Percentiles rank a stretch among this genome's conserved stretches.
These are phyloP conservation scores for Mesaphorura yosii DNA, from an alignment of 1,140 invertebrate genomes.

Conservation along the genomic window DNA sequence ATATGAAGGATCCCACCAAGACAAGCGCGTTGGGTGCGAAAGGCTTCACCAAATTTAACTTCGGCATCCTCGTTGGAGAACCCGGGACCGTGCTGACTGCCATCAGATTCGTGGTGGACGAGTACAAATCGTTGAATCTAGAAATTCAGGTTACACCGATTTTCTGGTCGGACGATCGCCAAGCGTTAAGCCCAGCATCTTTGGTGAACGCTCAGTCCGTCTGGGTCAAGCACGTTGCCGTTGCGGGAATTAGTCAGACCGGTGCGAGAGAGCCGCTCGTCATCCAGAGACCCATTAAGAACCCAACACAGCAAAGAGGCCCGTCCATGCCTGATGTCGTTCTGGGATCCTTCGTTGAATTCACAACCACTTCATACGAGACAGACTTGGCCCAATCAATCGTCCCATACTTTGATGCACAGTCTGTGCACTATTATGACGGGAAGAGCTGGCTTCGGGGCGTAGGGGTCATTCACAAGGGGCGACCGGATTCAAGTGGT, in stretches of 20 bases:
- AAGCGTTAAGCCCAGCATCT: background rate
- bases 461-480: constrained; percentile 6
- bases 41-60: constrained; percentile 4
- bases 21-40: background rate
- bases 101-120: background rate
- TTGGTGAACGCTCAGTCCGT: background rate
- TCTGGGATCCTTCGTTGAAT: constrained; percentile 1
- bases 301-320: background rate
- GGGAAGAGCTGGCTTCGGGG: constrained; percentile 1
- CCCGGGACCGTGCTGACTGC: constrained; percentile 3
- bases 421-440: constrained; percentile 5
- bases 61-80: constrained; percentile 4
- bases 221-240: no score
- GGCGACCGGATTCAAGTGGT: background rate
- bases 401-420: constrained; percentile 2
- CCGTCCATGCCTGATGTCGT: constrained; percentile 7
- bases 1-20: background rate
- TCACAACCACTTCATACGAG: background rate
- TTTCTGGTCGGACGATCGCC: background rate
- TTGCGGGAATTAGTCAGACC: background rate
- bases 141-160: constrained; percentile 8
- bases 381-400: background rate
- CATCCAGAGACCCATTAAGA: background rate
- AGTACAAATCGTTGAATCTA: background rate
- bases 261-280: background rate